phyloP scores from a whole-genome alignment of 2,888 invertebrate genomes.

The Xylota segnis region DNA sequence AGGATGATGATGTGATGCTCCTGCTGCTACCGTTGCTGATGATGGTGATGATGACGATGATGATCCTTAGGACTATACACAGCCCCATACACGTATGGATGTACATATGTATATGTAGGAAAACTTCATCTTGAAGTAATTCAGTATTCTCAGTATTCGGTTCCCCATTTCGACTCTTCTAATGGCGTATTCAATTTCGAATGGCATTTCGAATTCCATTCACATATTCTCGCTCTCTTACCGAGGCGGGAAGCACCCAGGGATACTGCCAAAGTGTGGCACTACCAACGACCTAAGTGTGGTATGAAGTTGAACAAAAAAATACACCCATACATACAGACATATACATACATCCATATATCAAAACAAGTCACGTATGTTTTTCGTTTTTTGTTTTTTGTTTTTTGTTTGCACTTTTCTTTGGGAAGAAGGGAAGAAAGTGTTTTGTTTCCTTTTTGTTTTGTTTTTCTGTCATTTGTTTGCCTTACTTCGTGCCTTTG shows the following conservation, averaged over 20 bases:
- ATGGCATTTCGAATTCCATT: slow-evolving; percentile 72
- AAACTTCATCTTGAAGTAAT: slow-evolving; percentile 73
- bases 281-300: slow-evolving; percentile 22
- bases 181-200: slow-evolving; percentile 76
- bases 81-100: background rate
- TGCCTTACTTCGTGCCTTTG: slow-evolving; percentile 21
- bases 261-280: slow-evolving; percentile 44
- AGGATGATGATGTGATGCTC: slow-evolving; percentile 59
- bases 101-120: slow-evolving; percentile 14
- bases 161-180: slow-evolving; percentile 66
- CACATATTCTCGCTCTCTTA: slow-evolving; percentile 37
- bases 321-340: background rate
- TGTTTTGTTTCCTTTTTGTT: slow-evolving; percentile 42
- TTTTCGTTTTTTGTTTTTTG: slow-evolving; percentile 21
- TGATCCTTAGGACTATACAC: slow-evolving; percentile 57
- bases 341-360: background rate
- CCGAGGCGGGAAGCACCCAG: slow-evolving; percentile 8
- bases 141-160: slow-evolving; percentile 76
- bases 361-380: slow-evolving; percentile 73
- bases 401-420: background rate
- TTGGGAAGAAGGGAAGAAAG: slow-evolving; percentile 4
- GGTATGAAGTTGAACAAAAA: slow-evolving; percentile 36
- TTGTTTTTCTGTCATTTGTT: slow-evolving; percentile 66
- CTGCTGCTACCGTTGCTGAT: slow-evolving; percentile 55
- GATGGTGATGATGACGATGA: slow-evolving; percentile 67